These are phyloP conservation scores for Megaceryle maxima DNA, from an alignment of 2,113 vertebrate species.

Conservation along the genomic window DNA sequence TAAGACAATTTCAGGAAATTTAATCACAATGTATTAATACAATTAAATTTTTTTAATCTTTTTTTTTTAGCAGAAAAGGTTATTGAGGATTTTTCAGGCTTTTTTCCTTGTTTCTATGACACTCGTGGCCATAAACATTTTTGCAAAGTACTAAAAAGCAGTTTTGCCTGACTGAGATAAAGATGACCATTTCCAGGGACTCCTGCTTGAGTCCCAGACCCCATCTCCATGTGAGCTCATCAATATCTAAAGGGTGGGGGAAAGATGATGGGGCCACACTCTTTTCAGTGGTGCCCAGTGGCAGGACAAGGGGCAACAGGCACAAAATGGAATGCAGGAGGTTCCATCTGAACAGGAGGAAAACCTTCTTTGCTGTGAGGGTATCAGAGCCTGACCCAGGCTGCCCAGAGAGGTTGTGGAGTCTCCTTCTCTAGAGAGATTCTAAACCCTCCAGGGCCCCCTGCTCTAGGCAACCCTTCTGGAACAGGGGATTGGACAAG, in stretches of 20 bases:
- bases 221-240: fast-evolving
- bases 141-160: not conserved
- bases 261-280: not conserved
- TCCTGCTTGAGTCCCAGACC: not conserved
- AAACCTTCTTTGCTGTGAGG: not conserved
- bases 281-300: not conserved
- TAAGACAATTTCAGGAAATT: not conserved
- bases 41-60: not conserved
- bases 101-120: not conserved
- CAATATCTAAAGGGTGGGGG: not conserved
- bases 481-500: not conserved
- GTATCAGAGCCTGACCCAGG: not conserved
- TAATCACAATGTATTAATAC: not conserved
- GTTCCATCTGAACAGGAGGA: not conserved
- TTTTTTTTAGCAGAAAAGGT: not conserved
- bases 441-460: no score
- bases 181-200: not conserved
- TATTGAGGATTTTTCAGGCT: not conserved
- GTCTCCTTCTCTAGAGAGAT: not conserved
- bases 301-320: not conserved
- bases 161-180: not conserved
- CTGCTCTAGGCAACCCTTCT: not conserved
- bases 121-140: fast-evolving
- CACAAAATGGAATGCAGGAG: not conserved
- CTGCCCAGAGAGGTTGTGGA: not conserved